phyloP scores from a whole-genome alignment of 1,140 invertebrate species.

The Neoseiulus cucumeris region DNA sequence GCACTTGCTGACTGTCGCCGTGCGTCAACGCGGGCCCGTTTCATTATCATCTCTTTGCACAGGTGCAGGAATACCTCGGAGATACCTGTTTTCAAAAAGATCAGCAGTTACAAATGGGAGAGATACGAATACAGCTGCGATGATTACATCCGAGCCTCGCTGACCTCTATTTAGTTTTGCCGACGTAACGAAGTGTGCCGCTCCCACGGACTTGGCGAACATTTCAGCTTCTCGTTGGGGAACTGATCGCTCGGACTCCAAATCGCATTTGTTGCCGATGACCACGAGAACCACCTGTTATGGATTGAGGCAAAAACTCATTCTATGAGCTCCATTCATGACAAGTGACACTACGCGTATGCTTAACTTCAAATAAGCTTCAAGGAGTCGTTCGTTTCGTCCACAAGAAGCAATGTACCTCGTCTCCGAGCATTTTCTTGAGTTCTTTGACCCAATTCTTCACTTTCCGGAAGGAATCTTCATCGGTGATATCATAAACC shows the following conservation, averaged over 20 bases:
- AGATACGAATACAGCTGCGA: neutral
- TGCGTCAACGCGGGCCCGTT: slow-evolving; percentile 18
- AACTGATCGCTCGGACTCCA: slow-evolving; percentile 74
- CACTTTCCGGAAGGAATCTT: slow-evolving; percentile 90
- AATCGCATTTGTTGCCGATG: slow-evolving; percentile 91
- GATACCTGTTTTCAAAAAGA: slow-evolving; percentile 24
- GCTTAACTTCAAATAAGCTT: neutral
- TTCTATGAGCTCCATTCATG: neutral
- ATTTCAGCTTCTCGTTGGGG: slow-evolving; percentile 59
- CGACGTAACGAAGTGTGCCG: slow-evolving; percentile 82
- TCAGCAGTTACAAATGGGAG: neutral
- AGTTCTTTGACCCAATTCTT: slow-evolving; percentile 98
- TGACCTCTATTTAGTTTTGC: slow-evolving; percentile 71
- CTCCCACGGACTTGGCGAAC: slow-evolving; percentile 63
- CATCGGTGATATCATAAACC: slow-evolving; percentile 95
- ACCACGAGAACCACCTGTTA: slow-evolving; percentile 43
- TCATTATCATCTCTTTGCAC: slow-evolving; percentile 20
- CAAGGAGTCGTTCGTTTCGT: too few relatives aligned
- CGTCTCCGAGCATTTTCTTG: slow-evolving; percentile 79
- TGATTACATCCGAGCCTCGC: neutral
- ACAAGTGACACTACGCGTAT: neutral
- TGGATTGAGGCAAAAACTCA: neutral
- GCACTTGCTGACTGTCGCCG: slow-evolving; percentile 13
- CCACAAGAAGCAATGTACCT: slow-evolving; percentile 41
- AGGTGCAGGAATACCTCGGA: slow-evolving; percentile 23